These are phyloP conservation scores for Myotis daubentonii DNA, from an alignment of 2,797 vertebrate species.

Conservation along the genomic window DNA sequence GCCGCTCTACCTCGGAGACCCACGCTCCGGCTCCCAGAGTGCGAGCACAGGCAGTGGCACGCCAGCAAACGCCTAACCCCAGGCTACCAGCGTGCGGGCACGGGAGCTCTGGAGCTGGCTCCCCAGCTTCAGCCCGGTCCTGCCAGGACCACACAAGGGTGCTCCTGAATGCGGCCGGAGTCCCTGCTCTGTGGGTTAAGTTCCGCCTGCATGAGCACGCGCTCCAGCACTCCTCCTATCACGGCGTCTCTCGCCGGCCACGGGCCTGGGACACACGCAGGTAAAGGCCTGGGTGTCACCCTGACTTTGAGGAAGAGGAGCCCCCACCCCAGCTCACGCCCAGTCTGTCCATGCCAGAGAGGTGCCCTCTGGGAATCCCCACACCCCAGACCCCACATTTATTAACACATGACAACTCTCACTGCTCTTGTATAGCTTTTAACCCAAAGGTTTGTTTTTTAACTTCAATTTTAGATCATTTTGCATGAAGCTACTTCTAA, in stretches of 20 bases:
- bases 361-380: neutral
- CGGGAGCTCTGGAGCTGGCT: neutral
- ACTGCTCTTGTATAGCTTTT: neutral
- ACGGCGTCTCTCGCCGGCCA: neutral
- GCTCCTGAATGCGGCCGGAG: neutral
- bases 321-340: neutral
- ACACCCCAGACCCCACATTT: neutral
- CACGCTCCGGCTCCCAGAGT: fast-evolving
- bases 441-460: neutral
- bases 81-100: neutral
- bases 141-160: neutral
- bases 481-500: slow-evolving; percentile 1
- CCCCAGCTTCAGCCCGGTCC: neutral
- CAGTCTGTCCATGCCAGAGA: neutral
- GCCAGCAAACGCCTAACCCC: neutral
- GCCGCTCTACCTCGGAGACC: neutral
- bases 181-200: too few species aligned
- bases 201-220: neutral
- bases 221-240: neutral
- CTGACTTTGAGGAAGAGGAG: neutral
- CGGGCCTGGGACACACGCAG: fast-evolving
- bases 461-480: neutral
- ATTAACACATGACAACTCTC: neutral
- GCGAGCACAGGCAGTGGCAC: fast-evolving
- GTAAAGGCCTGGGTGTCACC: too few species aligned